A percentile compares a stretch with the other conserved stretches of the same genome.
Evolutionary conservation across 2,888 invertebrate genomes (phyloP).

Genomic region (Drosophila meridiana): DNA sequence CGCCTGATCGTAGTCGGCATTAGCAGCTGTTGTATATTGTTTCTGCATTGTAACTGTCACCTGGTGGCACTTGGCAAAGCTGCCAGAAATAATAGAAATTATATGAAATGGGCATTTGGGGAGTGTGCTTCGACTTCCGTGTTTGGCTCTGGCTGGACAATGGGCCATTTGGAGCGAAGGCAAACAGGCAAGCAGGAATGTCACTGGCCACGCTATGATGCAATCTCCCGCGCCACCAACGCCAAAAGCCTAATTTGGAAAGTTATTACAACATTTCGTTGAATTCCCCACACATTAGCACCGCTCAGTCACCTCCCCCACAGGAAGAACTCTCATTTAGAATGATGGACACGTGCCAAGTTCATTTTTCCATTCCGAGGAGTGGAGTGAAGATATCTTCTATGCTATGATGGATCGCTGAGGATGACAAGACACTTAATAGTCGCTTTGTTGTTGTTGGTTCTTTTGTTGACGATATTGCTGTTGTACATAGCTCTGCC

Average conservation of each 20-base stretch:
- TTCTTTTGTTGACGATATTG: conserved; percentile 35
- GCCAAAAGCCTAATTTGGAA: conserved; percentile 61
- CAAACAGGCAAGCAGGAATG: conserved; percentile 16
- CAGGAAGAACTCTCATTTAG: conserved; percentile 46
- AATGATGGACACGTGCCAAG: conserved; percentile 76
- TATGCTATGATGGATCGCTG: conserved; percentile 73
- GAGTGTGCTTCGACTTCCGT: conserved; percentile 75
- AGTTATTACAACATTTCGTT: conserved; percentile 64
- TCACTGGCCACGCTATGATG: conserved; percentile 44
- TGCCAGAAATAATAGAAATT: conserved; percentile 78
- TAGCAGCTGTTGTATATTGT: conserved; percentile 72
- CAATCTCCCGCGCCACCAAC: conserved; percentile 44
- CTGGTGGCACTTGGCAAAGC: conserved; percentile 73
- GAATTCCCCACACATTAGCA: conserved; percentile 51
- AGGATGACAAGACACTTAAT: conserved; percentile 78
- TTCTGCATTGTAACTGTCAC: conserved; percentile 77
- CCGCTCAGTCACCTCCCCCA: conserved; percentile 47
- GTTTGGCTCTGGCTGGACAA: conserved; percentile 64
- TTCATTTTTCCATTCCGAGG: conserved; percentile 51
- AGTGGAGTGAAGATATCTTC: conserved; percentile 43
- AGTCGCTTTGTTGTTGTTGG: conserved; percentile 51
- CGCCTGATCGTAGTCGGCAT: conserved; percentile 34
- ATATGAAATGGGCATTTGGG: conserved; percentile 78
- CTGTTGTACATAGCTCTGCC: conserved; percentile 37
- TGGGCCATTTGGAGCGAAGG: conserved; percentile 62